Percentiles rank a stretch among this genome's conserved stretches.
phyloP scores from a whole-genome alignment of 2,888 invertebrate genomes.

The Andrena bucephala region DNA sequence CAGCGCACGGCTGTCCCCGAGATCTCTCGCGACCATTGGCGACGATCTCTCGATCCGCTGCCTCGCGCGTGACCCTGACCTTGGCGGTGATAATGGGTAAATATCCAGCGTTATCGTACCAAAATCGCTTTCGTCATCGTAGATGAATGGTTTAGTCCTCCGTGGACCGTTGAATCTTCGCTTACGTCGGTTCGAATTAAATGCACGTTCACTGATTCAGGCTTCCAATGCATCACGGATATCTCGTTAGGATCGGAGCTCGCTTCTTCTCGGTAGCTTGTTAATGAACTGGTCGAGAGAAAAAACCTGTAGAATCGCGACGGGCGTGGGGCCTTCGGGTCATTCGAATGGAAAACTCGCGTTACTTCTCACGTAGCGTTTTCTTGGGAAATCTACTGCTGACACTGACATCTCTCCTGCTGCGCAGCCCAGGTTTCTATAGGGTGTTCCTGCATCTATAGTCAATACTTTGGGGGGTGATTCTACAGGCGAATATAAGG shows the following conservation, averaged over 20 bases:
- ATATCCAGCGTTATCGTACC: constrained; percentile 17
- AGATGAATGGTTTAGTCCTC: not conserved
- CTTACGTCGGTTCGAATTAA: not conserved
- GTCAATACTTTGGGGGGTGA: not conserved
- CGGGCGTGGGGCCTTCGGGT: not conserved
- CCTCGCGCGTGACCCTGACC: not conserved
- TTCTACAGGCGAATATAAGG: not conserved
- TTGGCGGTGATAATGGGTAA: constrained; percentile 57
- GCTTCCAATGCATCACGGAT: not conserved
- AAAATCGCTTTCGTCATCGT: not conserved
- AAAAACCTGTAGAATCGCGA: constrained; percentile 4
- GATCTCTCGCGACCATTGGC: not conserved
- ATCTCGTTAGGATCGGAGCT: not conserved
- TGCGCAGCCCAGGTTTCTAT: not conserved
- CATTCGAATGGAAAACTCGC: constrained; percentile 10
- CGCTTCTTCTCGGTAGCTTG: not conserved
- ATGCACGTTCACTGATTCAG: not conserved
- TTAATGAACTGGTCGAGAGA: constrained; percentile 2
- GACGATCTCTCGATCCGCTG: not conserved
- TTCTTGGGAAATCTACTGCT: not conserved
- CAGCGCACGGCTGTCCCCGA: not conserved
- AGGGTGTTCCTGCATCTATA: too few species aligned
- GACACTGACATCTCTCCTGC: not conserved
- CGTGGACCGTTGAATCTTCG: not conserved
- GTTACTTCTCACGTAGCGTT: not conserved